These are phyloP conservation scores for Thalassaphorura encarpata DNA, from an alignment of 1,140 invertebrate species.

Conservation along the genomic window DNA sequence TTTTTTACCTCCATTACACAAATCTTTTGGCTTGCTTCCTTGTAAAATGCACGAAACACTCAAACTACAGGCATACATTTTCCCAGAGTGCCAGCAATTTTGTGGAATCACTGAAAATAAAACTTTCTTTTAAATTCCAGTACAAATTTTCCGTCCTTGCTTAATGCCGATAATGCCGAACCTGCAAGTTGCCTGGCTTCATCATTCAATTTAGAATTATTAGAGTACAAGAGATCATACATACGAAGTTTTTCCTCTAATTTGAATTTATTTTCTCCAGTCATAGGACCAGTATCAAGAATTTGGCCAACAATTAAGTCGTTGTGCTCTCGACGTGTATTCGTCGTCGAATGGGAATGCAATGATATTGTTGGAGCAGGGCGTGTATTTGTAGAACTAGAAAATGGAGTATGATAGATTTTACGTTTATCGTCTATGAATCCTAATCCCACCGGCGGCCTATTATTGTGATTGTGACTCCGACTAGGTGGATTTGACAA, in stretches of 20 bases:
- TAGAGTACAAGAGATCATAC: conserved; percentile 30
- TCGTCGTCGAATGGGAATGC: too few species aligned
- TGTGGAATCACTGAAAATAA: conserved; percentile 76
- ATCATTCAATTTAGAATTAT: conserved; percentile 22
- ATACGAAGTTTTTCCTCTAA: conserved; percentile 26
- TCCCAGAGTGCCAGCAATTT: conserved; percentile 77
- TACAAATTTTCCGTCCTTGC: neutral
- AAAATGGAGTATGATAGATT: neutral
- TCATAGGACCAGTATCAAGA: conserved; percentile 16
- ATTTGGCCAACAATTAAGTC: conserved; percentile 20
- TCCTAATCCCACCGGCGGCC: too few species aligned
- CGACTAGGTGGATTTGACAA: neutral
- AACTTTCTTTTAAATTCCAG: neutral
- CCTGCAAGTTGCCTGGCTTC: conserved; percentile 31
- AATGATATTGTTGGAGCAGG: neutral
- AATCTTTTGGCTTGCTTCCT: conserved; percentile 72
- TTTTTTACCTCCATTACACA: conserved; percentile 89
- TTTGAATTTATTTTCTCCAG: conserved; percentile 13
- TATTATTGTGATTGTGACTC: neutral
- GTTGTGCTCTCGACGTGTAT: neutral
- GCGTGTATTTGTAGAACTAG: neutral
- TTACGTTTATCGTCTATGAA: too few species aligned
- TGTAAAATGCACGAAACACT: conserved; percentile 80
- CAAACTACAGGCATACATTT: conserved; percentile 74
- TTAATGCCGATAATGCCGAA: conserved; percentile 2